Evolutionary conservation across 2,797 vertebrate species (phyloP).

Genomic region (Girardinus metallicus): DNA sequence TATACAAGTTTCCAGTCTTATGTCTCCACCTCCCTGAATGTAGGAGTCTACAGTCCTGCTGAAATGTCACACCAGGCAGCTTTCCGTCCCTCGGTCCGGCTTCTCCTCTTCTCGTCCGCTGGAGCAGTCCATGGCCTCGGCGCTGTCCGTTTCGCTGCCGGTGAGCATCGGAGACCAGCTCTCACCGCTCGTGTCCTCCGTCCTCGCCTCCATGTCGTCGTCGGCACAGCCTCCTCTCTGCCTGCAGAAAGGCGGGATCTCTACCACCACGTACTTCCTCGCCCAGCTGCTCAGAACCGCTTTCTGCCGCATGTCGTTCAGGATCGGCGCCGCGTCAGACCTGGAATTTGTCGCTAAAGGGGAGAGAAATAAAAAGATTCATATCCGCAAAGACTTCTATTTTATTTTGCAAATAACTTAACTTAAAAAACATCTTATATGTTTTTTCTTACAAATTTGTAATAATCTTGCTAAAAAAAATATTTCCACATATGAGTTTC

Average conservation of each 20-base stretch:
- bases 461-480: too few species aligned
- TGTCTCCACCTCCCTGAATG: constrained; percentile 84
- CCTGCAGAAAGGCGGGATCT: constrained; percentile 91
- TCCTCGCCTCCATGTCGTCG: constrained; percentile 35
- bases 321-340: constrained; percentile 75
- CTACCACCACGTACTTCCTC: constrained; percentile 87
- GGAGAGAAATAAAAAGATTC: not conserved
- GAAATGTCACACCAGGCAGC: constrained; percentile 37
- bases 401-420: too few species aligned
- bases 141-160: constrained; percentile 56
- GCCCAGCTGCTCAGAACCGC: constrained; percentile 75
- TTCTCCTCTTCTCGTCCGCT: constrained; percentile 78
- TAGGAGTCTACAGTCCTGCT: constrained; percentile 32
- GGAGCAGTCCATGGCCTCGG: constrained; percentile 91
- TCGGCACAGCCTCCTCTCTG: constrained; percentile 71
- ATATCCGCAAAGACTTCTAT: too few species aligned
- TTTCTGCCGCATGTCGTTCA: constrained; percentile 81
- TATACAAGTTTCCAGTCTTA: constrained; percentile 2
- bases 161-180: constrained; percentile 67
- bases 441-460: too few species aligned
- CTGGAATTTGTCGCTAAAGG: constrained; percentile 56
- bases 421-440: too few species aligned
- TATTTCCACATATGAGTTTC: too few species aligned
- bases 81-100: constrained; percentile 15
- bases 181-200: constrained; percentile 45